Evolutionary conservation across 2,888 invertebrate genomes (phyloP).

Genomic region (Osmoderma eremita): DNA sequence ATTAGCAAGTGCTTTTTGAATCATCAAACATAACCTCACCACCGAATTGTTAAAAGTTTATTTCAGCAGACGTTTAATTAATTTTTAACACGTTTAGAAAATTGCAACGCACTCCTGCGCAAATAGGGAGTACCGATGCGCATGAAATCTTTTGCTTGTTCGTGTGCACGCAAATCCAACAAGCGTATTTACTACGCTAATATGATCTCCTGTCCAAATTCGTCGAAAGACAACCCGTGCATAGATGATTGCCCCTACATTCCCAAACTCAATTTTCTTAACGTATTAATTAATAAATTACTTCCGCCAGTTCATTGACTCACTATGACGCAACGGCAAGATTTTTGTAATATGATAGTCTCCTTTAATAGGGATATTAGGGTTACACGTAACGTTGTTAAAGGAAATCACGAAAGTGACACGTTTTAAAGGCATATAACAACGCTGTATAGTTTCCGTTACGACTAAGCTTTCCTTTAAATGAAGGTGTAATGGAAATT

Average conservation of each 20-base stretch:
- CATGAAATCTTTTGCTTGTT: conserved; percentile 11
- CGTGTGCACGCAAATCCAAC: conserved; percentile 7
- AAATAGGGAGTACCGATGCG: conserved; percentile 15
- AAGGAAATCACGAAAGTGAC: neutral
- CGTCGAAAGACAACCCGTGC: conserved; percentile 4
- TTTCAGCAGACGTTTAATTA: conserved; percentile 7
- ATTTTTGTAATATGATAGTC: conserved; percentile 24
- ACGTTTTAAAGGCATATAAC: neutral
- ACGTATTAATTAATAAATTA: conserved; percentile 34
- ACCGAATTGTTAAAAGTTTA: neutral
- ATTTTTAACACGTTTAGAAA: conserved; percentile 11
- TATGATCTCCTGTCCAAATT: conserved; percentile 1
- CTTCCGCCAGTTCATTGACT: conserved; percentile 35
- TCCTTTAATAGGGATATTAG: neutral
- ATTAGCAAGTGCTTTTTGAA: too few species aligned
- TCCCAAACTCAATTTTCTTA: conserved; percentile 30
- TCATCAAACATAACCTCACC: too few species aligned
- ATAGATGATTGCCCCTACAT: conserved; percentile 17
- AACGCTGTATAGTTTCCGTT: too few species aligned
- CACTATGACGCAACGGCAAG: conserved; percentile 3
- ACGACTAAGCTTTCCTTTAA: too few species aligned
- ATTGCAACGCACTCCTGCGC: neutral
- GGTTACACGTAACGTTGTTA: too few species aligned
- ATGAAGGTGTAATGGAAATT: too few species aligned
- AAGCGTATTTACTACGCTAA: conserved; percentile 9